Evolutionary conservation across 1,140 invertebrate genomes (phyloP).

Genomic region (Lysiphlebus fabarum): DNA sequence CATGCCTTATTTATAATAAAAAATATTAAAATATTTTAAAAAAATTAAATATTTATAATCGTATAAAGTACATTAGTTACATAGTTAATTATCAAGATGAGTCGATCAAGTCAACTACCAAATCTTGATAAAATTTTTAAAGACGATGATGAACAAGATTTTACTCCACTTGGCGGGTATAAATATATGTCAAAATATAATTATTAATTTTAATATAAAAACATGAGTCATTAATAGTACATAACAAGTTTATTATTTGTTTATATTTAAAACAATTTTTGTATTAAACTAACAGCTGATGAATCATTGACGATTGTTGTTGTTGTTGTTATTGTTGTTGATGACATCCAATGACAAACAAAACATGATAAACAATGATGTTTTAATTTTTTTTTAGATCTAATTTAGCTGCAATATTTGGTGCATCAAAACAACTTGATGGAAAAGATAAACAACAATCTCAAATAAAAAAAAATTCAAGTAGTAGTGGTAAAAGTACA

Average conservation of each 20-base stretch:
- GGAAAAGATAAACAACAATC: neutral
- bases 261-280: too few species aligned
- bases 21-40: neutral
- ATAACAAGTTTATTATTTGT: too few species aligned
- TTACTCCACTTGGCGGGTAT: slow-evolving; percentile 37
- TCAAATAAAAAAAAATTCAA: neutral
- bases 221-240: too few species aligned
- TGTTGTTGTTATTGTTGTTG: too few species aligned
- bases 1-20: neutral
- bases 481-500: slow-evolving; percentile 17
- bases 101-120: slow-evolving; percentile 32
- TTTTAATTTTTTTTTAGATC: slow-evolving; percentile 30
- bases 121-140: slow-evolving; percentile 42
- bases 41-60: neutral
- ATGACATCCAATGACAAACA: too few species aligned
- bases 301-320: too few species aligned
- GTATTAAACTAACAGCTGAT: too few species aligned
- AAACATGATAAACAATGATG: too few species aligned
- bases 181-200: too few species aligned
- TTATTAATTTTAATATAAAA: too few species aligned
- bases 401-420: slow-evolving; percentile 42
- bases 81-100: slow-evolving; percentile 29
- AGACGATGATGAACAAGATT: slow-evolving; percentile 41
- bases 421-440: slow-evolving; percentile 25
- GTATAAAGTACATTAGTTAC: too few species aligned